A percentile compares a stretch with the other conserved stretches of the same genome.
Conservation (phyloP, 2,113 vertebrate species). For the Ciconia boyciana region DNA sequence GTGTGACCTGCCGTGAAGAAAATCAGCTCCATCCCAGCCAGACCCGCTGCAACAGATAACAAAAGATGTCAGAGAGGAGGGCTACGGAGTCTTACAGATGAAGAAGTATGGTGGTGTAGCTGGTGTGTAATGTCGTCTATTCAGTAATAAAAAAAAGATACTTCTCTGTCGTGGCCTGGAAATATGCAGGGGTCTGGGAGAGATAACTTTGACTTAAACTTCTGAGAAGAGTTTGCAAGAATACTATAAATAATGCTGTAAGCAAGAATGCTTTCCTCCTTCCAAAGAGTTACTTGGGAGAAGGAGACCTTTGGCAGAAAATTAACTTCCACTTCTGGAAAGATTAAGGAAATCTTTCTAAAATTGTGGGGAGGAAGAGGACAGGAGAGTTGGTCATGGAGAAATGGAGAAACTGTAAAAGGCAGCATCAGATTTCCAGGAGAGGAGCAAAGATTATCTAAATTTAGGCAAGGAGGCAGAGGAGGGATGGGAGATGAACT, state of each 20-base stretch:
- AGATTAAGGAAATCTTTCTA: neutral
- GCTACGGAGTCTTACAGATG: too few relatives aligned
- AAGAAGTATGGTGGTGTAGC: rapidly evolving
- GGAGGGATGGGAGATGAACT: neutral
- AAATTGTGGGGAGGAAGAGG: rapidly evolving
- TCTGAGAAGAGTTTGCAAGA: neutral
- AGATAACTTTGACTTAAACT: neutral
- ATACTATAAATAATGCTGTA: neutral
- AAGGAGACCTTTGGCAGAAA: neutral
- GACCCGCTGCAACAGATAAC: rapidly evolving
- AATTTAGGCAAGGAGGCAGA: neutral
- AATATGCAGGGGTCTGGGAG: neutral
- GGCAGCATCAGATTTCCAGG: neutral
- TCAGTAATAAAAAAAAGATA: neutral
- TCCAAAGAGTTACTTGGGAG: neutral
- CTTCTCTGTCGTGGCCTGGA: neutral
- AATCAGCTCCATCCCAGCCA: neutral
- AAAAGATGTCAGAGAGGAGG: too few relatives aligned
- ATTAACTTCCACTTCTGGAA: neutral
- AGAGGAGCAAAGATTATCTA: neutral
- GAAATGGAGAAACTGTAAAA: neutral
- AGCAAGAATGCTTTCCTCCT: neutral
- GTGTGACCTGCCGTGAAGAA: rapidly evolving
- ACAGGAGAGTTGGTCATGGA: neutral
- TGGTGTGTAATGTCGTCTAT: rapidly evolving